Conservation (phyloP, 2,113 vertebrate species). For the Rhinolophus ferrumequinum region DNA sequence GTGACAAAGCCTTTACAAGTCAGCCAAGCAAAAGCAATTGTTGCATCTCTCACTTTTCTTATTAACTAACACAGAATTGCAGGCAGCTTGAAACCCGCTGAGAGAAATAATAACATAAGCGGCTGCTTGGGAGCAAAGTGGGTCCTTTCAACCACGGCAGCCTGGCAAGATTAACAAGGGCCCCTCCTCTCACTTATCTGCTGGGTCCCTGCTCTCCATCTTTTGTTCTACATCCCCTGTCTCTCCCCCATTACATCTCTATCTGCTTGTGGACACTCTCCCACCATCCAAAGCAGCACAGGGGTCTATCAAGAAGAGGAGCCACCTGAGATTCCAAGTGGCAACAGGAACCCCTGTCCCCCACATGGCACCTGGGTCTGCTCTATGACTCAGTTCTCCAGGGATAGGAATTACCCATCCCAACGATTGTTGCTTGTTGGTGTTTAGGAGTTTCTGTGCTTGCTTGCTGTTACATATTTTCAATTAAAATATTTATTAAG, state of each 20-base stretch:
- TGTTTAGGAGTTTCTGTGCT: neutral
- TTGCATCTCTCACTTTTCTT: constrained; percentile 85
- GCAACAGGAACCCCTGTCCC: neutral
- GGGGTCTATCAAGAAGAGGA: rapidly evolving
- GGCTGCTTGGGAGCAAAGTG: constrained; percentile 76
- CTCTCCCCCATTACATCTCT: neutral
- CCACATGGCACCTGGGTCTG: neutral
- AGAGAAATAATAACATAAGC: constrained; percentile 76
- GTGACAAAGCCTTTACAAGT: constrained; percentile 85
- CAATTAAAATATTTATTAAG: neutral
- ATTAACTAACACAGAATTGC: constrained; percentile 84
- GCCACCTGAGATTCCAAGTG: rapidly evolving
- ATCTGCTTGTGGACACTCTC: neutral
- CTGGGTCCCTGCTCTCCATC: neutral
- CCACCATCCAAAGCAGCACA: neutral
- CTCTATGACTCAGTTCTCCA: rapidly evolving
- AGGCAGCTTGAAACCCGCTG: constrained; percentile 75
- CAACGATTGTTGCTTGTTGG: neutral
- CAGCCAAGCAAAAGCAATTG: constrained; percentile 86
- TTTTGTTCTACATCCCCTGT: neutral
- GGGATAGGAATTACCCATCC: neutral
- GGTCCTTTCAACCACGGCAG: constrained; percentile 75
- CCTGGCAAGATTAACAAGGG: constrained; percentile 74
- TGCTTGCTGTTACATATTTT: neutral
- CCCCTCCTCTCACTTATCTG: neutral